These are phyloP conservation scores for Laspeyria flexula DNA, from an alignment of 2,888 invertebrate species.

Conservation along the genomic window DNA sequence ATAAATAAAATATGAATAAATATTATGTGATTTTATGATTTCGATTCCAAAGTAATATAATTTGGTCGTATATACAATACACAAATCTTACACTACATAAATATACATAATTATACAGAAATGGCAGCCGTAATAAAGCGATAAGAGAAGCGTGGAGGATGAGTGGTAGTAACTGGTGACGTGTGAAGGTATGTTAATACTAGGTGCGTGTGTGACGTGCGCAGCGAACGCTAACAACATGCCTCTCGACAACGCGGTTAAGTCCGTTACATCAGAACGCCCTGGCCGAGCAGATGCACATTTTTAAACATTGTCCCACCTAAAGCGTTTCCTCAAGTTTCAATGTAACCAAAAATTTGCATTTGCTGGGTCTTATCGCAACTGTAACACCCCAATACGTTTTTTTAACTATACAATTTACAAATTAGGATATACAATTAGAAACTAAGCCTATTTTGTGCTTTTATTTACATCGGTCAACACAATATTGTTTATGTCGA, in stretches of 20 bases:
- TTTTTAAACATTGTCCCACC: slow-evolving; percentile 25
- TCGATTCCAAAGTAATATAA: slow-evolving; percentile 63
- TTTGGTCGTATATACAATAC: slow-evolving; percentile 55
- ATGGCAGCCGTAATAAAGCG: slow-evolving; percentile 65
- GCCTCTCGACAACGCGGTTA: slow-evolving; percentile 56
- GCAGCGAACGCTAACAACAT: slow-evolving; percentile 52
- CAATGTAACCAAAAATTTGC: slow-evolving; percentile 45
- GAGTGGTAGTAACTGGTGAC: slow-evolving; percentile 55
- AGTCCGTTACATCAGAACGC: slow-evolving; percentile 51
- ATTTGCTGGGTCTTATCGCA: slow-evolving; percentile 46
- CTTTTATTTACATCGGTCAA: slow-evolving; percentile 14
- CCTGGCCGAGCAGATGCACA: slow-evolving; percentile 49
- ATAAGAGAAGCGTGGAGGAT: slow-evolving; percentile 63
- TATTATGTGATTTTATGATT: slow-evolving; percentile 7
- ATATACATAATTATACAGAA: slow-evolving; percentile 68
- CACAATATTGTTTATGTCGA: slow-evolving; percentile 8
- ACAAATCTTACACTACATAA: slow-evolving; percentile 49
- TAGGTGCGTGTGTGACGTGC: slow-evolving; percentile 59
- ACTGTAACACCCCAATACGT: slow-evolving; percentile 55
- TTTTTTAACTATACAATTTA: slow-evolving; percentile 8
- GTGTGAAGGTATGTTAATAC: slow-evolving; percentile 55
- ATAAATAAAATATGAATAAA: slow-evolving; percentile 14
- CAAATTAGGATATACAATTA: not conserved
- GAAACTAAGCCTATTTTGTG: not conserved
- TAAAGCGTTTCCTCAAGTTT: slow-evolving; percentile 13